These are phyloP conservation scores for Acropternis orthonyx DNA, from an alignment of 2,797 vertebrate genomes.

Conservation along the genomic window DNA sequence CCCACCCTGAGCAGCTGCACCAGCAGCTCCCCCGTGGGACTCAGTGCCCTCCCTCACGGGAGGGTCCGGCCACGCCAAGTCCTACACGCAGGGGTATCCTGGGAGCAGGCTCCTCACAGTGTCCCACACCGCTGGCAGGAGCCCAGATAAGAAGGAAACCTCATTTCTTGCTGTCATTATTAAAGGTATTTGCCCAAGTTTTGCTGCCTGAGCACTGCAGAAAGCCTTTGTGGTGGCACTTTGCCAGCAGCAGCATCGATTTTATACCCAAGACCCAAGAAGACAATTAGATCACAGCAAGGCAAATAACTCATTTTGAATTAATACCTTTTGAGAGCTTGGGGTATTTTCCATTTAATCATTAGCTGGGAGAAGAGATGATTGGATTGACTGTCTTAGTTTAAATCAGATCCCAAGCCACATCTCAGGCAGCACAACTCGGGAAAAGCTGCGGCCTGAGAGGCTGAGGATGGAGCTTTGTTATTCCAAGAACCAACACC, in stretches of 20 bases:
- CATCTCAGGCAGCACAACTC: neutral
- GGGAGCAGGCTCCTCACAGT: accelerated
- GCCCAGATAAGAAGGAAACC: neutral
- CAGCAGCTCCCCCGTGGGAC: accelerated
- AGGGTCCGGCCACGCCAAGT: accelerated
- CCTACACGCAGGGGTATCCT: neutral
- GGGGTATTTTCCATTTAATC: slow-evolving; percentile 1
- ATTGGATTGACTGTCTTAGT: neutral
- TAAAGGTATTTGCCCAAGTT: neutral
- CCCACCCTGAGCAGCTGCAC: neutral
- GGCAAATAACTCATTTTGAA: neutral
- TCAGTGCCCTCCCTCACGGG: neutral
- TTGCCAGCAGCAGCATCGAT: neutral
- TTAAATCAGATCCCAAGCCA: neutral
- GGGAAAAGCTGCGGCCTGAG: accelerated
- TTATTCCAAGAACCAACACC: neutral
- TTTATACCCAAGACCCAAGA: neutral
- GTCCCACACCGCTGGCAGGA: neutral
- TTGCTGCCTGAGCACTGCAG: neutral
- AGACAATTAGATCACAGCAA: slow-evolving; percentile 16
- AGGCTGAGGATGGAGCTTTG: neutral
- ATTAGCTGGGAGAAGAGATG: neutral
- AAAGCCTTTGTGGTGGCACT: neutral
- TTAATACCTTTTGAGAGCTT: neutral
- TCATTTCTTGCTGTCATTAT: neutral